A percentile compares a stretch with the other conserved stretches of the same genome.
Evolutionary conservation across 2,113 vertebrate species (phyloP).

Genomic region (Osmerus mordax): DNA sequence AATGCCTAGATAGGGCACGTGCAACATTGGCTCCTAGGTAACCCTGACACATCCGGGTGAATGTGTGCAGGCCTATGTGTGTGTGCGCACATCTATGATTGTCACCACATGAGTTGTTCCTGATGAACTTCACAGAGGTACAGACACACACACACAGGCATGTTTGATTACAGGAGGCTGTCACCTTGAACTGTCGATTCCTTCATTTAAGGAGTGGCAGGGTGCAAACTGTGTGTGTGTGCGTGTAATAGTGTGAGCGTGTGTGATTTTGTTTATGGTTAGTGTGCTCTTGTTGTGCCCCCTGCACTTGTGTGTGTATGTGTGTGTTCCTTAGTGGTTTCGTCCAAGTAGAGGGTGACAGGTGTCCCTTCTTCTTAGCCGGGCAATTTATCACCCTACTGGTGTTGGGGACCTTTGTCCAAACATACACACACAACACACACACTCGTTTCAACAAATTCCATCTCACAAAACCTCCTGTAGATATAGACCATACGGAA

Average conservation of each 20-base stretch:
- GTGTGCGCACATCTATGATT: not conserved
- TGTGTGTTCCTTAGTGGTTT: constrained; percentile 8
- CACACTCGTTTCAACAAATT: constrained; percentile 11
- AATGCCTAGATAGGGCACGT: not conserved
- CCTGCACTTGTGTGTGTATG: constrained; percentile 8
- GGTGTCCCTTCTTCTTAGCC: constrained; percentile 69
- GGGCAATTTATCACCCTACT: constrained; percentile 72
- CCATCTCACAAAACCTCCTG: not conserved
- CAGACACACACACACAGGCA: constrained; percentile 7
- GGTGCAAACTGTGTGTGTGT: not conserved
- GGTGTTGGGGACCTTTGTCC: constrained; percentile 57
- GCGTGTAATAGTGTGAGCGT: not conserved
- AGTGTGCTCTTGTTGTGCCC: not conserved
- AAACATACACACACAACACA: constrained; percentile 31
- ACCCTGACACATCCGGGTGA: not conserved
- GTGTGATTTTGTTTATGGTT: constrained; percentile 1
- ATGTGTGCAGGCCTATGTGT: not conserved
- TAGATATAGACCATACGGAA: not conserved
- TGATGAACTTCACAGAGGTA: not conserved
- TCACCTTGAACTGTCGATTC: constrained; percentile 8
- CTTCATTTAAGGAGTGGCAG: not conserved
- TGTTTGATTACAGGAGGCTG: not conserved
- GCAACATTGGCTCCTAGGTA: not conserved
- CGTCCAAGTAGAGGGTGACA: constrained; percentile 55
- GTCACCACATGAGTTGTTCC: not conserved